A percentile compares a stretch with the other conserved stretches of the same genome.
These are phyloP conservation scores for Folsomia manolachei DNA, from an alignment of 2,888 invertebrate species.

Conservation along the genomic window DNA sequence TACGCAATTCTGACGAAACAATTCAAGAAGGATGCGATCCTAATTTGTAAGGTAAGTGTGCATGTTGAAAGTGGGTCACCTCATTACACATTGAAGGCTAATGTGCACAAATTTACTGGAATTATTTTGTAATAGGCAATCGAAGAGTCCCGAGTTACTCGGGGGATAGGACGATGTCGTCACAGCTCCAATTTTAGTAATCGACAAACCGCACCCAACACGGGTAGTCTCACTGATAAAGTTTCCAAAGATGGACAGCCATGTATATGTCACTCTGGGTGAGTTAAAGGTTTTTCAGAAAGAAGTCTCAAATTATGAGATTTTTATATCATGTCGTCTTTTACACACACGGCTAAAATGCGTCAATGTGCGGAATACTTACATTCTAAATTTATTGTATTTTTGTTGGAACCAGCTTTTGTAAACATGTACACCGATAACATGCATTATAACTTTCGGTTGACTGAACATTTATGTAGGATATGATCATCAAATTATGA, in stretches of 20 bases:
- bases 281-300: too few species aligned
- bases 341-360: too few species aligned
- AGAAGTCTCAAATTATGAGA: too few species aligned
- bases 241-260: slow-evolving; percentile 61
- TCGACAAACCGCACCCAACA: slow-evolving; percentile 80
- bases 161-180: slow-evolving; percentile 79
- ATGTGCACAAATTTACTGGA: not conserved
- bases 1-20: slow-evolving; percentile 97
- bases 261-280: slow-evolving; percentile 60
- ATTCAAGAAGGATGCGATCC: slow-evolving; percentile 94
- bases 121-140: slow-evolving; percentile 62
- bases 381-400: too few species aligned
- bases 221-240: slow-evolving; percentile 76
- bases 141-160: slow-evolving; percentile 86
- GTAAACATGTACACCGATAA: too few species aligned
- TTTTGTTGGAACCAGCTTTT: too few species aligned
- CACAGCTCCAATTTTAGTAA: slow-evolving; percentile 86
- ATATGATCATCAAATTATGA: too few species aligned
- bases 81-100: too few species aligned
- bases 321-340: too few species aligned
- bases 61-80: too few species aligned
- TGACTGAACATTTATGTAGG: not conserved
- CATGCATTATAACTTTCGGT: too few species aligned
- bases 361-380: too few species aligned
- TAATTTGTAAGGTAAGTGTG: slow-evolving; percentile 73